phyloP scores from a whole-genome alignment of 2,888 invertebrate genomes.

The Parnassius smintheus region DNA sequence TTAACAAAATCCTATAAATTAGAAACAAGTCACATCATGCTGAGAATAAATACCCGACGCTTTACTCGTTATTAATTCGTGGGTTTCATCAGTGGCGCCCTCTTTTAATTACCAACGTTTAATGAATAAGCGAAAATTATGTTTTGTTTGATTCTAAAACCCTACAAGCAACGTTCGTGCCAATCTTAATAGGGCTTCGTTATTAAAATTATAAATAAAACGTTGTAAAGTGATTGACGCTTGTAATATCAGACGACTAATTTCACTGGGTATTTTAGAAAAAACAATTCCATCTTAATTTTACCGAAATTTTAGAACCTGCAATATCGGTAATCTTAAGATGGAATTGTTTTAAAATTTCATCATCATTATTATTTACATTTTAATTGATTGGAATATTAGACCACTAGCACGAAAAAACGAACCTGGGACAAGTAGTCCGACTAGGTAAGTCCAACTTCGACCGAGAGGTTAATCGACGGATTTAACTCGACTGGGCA shows the following conservation, averaged over 20 bases:
- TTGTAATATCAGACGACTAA: neutral
- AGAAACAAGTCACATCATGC: conserved; percentile 23
- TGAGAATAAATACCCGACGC: conserved; percentile 16
- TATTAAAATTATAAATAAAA: conserved; percentile 63
- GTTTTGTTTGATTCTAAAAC: conserved; percentile 71
- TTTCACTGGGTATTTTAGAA: too few relatives aligned
- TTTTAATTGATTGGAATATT: too few relatives aligned
- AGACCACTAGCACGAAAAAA: too few relatives aligned
- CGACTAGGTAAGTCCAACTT: too few relatives aligned
- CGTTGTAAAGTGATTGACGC: conserved; percentile 51
- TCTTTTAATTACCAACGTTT: conserved; percentile 69
- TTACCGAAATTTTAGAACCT: too few relatives aligned
- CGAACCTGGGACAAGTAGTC: too few relatives aligned
- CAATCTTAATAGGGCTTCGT: conserved; percentile 74
- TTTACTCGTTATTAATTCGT: conserved; percentile 19
- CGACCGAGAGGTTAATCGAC: too few relatives aligned
- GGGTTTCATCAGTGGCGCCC: conserved; percentile 31
- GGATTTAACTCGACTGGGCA: too few relatives aligned
- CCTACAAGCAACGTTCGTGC: conserved; percentile 50
- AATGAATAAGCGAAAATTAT: conserved; percentile 80
- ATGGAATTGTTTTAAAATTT: too few relatives aligned
- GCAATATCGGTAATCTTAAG: too few relatives aligned
- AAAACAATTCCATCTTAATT: too few relatives aligned
- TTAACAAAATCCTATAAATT: conserved; percentile 20
- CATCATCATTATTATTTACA: too few relatives aligned